Base-by-base conservation (phyloP, 2,888 invertebrate species). In the Petrolisthes manimaculis region DNA sequence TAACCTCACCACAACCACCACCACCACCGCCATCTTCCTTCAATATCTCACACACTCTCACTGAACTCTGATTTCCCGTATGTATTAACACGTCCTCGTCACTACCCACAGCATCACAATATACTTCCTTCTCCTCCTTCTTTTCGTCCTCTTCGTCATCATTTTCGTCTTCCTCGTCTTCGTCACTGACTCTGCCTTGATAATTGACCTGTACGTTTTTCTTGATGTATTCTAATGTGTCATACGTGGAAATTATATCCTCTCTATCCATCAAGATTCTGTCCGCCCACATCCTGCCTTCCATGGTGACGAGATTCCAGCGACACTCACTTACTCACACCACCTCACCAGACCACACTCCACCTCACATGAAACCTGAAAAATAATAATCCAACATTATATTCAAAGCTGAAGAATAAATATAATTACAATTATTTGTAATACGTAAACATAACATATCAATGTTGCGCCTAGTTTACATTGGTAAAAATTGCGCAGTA, bases 251-350 rank as follows among this genome's bases (percentile, higher is more conserved):
- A 53, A 8, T 79, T 21, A 79, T 6, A 54, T n/a, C 61, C 54
- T 85, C 85, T 69, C 79, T 85, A 69, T 79, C 85, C 69, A 69
- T 79, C n/a, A 54, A 14, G 3, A 61, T 85, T 4, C 77, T 53
- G 24, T 79, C 85, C 56, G 37, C 79, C 78, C 78, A 79, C 6
- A 51, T 82, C 8, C 56, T 67, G 5, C 69, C 9, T 69, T 82
- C 82, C 82, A 82, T 82, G 37, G 80, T 24, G 12, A 9, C n/a
- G 37, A 2, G 37, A 1, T 37, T 37, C 37, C 37, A 37, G 37
- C 37, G 37, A 37, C 37, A 2, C 37, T 37, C 37, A 37, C 37
- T 37, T 2, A 37, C 37, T 37, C 37, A 37, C 37, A 37, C 37
- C 37, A 37, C 37, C 37, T 37, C 37, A 37, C 37, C 37, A 37